phyloP scores from a whole-genome alignment of 1,140 invertebrate species.

The Acromyrmex echinatior region DNA sequence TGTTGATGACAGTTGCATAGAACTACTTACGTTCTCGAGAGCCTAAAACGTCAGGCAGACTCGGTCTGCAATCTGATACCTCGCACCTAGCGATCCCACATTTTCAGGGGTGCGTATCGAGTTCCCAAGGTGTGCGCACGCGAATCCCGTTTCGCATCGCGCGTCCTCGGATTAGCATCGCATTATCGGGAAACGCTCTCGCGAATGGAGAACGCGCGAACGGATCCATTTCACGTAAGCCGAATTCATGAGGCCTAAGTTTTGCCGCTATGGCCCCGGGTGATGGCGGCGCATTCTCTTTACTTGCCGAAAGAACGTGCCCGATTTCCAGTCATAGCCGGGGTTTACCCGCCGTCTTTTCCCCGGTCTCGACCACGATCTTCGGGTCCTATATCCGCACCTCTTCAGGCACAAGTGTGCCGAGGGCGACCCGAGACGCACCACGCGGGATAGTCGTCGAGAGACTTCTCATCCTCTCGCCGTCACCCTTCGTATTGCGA shows the following conservation, averaged over 20 bases:
- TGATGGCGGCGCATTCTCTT: constrained; percentile 72
- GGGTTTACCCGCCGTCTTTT: constrained; percentile 63
- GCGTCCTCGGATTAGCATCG: constrained; percentile 75
- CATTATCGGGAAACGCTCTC: constrained; percentile 69
- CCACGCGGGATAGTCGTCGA: constrained; percentile 15
- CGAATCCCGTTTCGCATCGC: constrained; percentile 62
- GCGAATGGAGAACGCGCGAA: constrained; percentile 45
- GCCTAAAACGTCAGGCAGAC: constrained; percentile 40
- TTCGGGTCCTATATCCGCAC: constrained; percentile 60
- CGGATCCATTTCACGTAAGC: constrained; percentile 87
- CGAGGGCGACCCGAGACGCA: constrained; percentile 63
- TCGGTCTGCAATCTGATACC: constrained; percentile 43
- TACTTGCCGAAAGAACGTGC: constrained; percentile 15
- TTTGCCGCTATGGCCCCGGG: constrained; percentile 72
- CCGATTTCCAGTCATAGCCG: constrained; percentile 5
- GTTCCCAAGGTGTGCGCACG: constrained; percentile 45
- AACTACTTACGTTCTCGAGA: constrained; percentile 12
- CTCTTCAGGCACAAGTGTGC: constrained; percentile 76
- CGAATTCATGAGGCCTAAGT: constrained; percentile 83
- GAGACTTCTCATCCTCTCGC: constrained; percentile 36
- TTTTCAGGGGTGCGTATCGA: constrained; percentile 22
- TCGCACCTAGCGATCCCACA: constrained; percentile 23
- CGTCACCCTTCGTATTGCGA: constrained; percentile 56
- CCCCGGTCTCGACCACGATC: constrained; percentile 13
- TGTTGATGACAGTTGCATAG: constrained; percentile 43